Evolutionary conservation across 2,113 vertebrate genomes (phyloP).

Genomic region (Crotalus tigris): DNA sequence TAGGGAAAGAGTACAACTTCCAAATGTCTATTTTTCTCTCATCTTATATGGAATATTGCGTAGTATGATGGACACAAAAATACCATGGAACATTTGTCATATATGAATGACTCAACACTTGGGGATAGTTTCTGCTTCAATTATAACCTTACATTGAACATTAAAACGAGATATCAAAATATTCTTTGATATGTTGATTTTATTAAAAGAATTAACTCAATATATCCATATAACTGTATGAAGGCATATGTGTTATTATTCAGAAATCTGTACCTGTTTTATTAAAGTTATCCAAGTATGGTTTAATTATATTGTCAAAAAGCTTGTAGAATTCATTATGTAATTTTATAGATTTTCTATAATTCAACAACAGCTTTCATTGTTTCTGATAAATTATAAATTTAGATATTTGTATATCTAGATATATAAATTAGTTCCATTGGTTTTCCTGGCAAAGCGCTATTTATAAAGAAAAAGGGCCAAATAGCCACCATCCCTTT

Average conservation of each 20-base stretch:
- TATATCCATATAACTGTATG: background rate
- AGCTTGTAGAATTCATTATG: background rate
- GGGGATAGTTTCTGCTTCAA: background rate
- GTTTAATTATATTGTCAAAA: background rate
- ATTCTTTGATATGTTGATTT: no score
- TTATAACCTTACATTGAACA: background rate
- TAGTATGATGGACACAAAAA: background rate
- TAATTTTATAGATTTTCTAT: conserved; percentile 14
- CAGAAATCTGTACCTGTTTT: background rate
- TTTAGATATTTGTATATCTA: background rate
- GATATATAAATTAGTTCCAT: background rate
- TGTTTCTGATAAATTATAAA: conserved; percentile 13
- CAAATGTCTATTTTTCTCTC: background rate
- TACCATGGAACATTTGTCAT: background rate
- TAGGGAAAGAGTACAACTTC: background rate
- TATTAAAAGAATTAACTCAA: background rate
- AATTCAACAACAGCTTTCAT: background rate
- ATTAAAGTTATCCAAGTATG: background rate
- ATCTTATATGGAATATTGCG: background rate
- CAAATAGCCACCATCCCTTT: background rate
- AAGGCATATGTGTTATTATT: background rate
- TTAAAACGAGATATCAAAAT: background rate
- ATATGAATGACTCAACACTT: background rate
- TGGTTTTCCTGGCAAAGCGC: background rate
- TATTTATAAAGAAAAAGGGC: background rate